Percentiles rank a stretch among this genome's conserved stretches.
Evolutionary conservation across 2,888 invertebrate species (phyloP).

Genomic region (Pyrochroa serraticornis): DNA sequence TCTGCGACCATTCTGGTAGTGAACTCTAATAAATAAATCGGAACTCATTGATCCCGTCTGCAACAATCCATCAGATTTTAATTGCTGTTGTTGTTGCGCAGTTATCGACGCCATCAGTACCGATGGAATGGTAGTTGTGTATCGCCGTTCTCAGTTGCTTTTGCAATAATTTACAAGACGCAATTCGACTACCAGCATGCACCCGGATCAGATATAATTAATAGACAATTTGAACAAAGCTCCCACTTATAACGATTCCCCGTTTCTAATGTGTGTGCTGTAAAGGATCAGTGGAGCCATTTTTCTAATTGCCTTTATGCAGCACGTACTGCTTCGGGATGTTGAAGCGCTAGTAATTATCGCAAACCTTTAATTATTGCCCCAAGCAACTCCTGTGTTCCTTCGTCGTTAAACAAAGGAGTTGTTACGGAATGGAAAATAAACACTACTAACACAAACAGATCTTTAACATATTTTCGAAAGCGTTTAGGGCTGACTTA

Average conservation of each 20-base stretch:
- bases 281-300: conserved; percentile 37
- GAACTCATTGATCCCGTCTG: too few relatives aligned
- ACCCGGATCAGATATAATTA: conserved; percentile 19
- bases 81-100: conserved; percentile 10
- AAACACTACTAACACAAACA: conserved; percentile 38
- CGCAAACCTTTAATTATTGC: conserved; percentile 51
- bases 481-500: conserved; percentile 17
- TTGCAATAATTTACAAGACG: conserved; percentile 2
- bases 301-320: conserved; percentile 44
- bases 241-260: conserved; percentile 22
- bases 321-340: conserved; percentile 40
- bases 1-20: too few relatives aligned
- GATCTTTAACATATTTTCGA: conserved; percentile 36
- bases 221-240: conserved; percentile 12
- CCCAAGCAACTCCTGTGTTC: conserved; percentile 37
- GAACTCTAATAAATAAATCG: too few relatives aligned
- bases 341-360: conserved; percentile 46
- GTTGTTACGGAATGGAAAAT: conserved; percentile 37
- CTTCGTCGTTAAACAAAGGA: conserved; percentile 35
- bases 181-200: conserved; percentile 7
- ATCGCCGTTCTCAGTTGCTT: too few relatives aligned
- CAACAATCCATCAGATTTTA: conserved; percentile 15
- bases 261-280: conserved; percentile 24
- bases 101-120: conserved; percentile 12
- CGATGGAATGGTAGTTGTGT: background rate